phyloP scores from a whole-genome alignment of 1,140 invertebrate genomes.

The Caenorhabditis remanei region DNA sequence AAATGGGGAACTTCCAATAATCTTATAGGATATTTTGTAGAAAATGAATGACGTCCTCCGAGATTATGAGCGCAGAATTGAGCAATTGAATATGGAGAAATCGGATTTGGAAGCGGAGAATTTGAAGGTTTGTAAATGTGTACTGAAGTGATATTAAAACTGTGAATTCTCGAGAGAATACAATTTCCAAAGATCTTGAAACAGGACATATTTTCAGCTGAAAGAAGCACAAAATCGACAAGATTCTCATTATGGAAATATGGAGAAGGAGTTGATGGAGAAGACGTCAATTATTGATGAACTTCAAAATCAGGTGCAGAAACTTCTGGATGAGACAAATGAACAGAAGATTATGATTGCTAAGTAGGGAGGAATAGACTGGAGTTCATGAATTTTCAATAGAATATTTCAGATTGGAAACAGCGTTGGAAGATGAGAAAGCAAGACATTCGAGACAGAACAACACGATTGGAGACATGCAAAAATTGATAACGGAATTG shows the following conservation, averaged over 20 bases:
- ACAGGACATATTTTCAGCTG: not conserved
- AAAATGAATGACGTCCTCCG: conserved; percentile 69
- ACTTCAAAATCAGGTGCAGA: conserved; percentile 25
- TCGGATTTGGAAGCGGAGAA: conserved; percentile 61
- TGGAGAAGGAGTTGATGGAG: conserved; percentile 24
- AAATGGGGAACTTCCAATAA: not conserved
- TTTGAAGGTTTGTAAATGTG: too few species aligned
- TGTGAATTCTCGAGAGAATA: not conserved
- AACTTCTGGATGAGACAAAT: conserved; percentile 21
- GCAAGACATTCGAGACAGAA: conserved; percentile 23
- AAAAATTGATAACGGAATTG: conserved; percentile 62
- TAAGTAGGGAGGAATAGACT: not conserved
- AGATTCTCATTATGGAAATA: conserved; percentile 4
- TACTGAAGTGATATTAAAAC: too few species aligned
- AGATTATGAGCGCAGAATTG: conserved; percentile 69
- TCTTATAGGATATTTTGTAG: conserved; percentile 60
- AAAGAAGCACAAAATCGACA: conserved; percentile 32
- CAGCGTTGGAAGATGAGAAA: conserved; percentile 41
- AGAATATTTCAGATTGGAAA: conserved; percentile 13
- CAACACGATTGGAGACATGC: conserved; percentile 62
- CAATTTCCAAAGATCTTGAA: not conserved
- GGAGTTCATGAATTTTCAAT: not conserved
- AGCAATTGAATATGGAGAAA: conserved; percentile 69
- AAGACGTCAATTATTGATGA: conserved; percentile 28
- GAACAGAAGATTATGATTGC: conserved; percentile 32